These are phyloP conservation scores for Pseudorhombus dupliciocellatus DNA, from an alignment of 2,113 vertebrate genomes.

Conservation along the genomic window DNA sequence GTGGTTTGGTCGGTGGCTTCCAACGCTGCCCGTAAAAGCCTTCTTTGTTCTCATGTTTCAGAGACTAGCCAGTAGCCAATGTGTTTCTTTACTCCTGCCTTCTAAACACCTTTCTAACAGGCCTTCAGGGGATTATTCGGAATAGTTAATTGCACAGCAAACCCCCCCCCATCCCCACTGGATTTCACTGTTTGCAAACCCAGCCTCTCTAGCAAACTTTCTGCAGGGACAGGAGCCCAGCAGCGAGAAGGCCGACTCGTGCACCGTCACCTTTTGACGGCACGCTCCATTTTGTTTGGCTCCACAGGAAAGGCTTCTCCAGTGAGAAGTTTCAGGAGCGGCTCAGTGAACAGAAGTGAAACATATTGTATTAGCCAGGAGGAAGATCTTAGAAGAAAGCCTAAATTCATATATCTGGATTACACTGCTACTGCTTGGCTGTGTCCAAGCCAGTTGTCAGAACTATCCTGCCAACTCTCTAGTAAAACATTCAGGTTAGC, in stretches of 20 bases:
- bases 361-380: too few species aligned
- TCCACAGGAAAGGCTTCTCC: background rate
- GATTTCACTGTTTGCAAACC: conserved; percentile 43
- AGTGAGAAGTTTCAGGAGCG: background rate
- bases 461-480: too few species aligned
- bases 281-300: conserved; percentile 15
- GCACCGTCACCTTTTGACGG: background rate
- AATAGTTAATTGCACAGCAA: conserved; percentile 52
- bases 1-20: conserved; percentile 61
- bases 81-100: conserved; percentile 58
- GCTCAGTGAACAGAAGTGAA: too few species aligned
- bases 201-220: conserved; percentile 33
- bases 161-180: background rate
- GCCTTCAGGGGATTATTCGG: conserved; percentile 64
- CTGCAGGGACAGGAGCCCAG: conserved; percentile 13
- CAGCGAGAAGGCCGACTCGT: background rate
- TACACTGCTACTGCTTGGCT: background rate
- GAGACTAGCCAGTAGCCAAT: conserved; percentile 54
- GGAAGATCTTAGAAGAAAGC: too few species aligned
- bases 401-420: background rate
- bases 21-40: conserved; percentile 61
- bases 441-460: background rate
- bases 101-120: conserved; percentile 56
- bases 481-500: too few species aligned
- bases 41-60: conserved; percentile 75